phyloP scores from a whole-genome alignment of 2,797 vertebrate genomes.

The Lepidocolaptes lacrymiger region DNA sequence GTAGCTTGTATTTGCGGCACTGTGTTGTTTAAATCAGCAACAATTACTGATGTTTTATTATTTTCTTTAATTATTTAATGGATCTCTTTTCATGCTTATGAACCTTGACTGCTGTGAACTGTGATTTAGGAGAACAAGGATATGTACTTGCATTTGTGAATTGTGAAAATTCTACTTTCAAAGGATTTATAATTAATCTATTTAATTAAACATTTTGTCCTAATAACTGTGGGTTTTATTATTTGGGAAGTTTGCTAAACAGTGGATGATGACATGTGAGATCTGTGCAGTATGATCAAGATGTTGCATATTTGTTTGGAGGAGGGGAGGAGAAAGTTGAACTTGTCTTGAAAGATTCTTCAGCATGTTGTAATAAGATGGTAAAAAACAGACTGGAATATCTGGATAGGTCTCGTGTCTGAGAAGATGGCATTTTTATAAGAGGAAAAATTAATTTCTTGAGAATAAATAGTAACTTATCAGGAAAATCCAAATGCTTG shows the following conservation, averaged over 20 bases:
- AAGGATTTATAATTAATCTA: not conserved
- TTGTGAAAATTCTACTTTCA: not conserved
- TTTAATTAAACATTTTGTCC: not conserved
- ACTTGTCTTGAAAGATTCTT: not conserved
- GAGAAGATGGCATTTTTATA: not conserved
- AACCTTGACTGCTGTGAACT: not conserved
- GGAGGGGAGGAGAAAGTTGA: not conserved
- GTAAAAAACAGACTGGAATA: not conserved
- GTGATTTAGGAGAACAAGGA: not conserved
- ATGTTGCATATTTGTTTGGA: not conserved
- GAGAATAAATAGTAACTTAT: not conserved
- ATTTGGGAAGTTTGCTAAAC: not conserved
- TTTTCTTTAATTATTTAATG: not conserved
- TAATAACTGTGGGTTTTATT: not conserved
- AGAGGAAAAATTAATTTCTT: not conserved
- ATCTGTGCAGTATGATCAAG: not conserved
- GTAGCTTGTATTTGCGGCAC: not conserved
- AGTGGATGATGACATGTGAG: not conserved
- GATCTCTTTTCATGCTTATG: not conserved
- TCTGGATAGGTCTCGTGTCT: not conserved
- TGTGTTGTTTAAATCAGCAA: not conserved
- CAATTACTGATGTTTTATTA: not conserved
- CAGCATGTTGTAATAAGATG: not conserved
- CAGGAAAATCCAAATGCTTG: not conserved
- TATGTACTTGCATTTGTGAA: not conserved